Evolutionary conservation across 2,888 invertebrate species (phyloP).

Genomic region (Trichogramma dendrolimi): DNA sequence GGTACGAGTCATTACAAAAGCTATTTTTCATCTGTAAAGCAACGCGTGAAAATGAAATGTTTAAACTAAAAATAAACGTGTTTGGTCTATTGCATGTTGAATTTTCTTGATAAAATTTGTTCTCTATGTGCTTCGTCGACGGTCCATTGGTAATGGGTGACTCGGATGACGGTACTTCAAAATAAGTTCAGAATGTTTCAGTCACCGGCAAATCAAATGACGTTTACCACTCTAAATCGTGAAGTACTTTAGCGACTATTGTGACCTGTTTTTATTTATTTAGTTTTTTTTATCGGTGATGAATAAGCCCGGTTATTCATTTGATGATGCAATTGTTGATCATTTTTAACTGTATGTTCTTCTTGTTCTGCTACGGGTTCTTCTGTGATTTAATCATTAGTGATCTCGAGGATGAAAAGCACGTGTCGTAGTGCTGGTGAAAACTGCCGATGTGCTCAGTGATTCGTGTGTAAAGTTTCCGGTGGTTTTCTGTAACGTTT

Average conservation of each 20-base stretch:
- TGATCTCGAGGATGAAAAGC: background rate
- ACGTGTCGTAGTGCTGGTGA: background rate
- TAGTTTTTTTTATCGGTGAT: conserved; percentile 1
- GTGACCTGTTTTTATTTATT: background rate
- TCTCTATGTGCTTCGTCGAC: background rate
- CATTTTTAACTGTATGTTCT: background rate
- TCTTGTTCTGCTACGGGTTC: conserved; percentile 11
- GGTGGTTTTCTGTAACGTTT: background rate
- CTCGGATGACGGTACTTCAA: conserved; percentile 13
- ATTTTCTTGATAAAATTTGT: background rate
- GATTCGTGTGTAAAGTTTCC: conserved; percentile 6
- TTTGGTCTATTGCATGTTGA: conserved; percentile 3
- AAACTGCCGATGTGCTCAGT: conserved; percentile 2
- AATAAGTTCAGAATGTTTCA: conserved; percentile 10
- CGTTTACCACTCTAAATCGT: background rate
- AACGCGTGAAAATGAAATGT: conserved; percentile 9
- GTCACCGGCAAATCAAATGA: background rate
- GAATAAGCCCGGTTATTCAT: background rate
- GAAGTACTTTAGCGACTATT: conserved; percentile 10
- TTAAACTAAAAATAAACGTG: conserved; percentile 1
- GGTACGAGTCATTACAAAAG: conserved; percentile 6
- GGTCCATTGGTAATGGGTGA: conserved; percentile 5
- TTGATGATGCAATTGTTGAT: background rate
- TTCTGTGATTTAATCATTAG: background rate
- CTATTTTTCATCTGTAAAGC: conserved; percentile 21